phyloP scores from a whole-genome alignment of 2,888 invertebrate species.

The Caenorhabditis angaria region DNA sequence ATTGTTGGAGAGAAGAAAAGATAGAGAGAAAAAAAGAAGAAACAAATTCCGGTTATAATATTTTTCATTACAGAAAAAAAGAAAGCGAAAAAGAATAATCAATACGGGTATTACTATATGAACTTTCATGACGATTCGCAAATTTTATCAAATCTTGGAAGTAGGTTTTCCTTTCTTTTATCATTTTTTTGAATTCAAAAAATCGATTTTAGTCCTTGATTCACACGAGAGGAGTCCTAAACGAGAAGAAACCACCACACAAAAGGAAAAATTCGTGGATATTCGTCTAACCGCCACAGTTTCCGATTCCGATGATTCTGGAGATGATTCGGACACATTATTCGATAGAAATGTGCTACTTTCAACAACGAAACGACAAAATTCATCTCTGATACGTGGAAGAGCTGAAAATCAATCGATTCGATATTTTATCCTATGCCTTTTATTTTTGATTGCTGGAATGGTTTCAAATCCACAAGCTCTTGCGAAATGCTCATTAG shows the following conservation, averaged over 20 bases:
- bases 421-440: conserved; percentile 18
- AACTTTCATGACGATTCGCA: conserved; percentile 58
- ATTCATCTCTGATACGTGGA: conserved; percentile 22
- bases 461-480: conserved; percentile 17
- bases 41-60: neutral
- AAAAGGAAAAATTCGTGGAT: conserved; percentile 47
- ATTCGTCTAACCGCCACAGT: conserved; percentile 35
- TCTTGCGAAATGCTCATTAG: conserved; percentile 18
- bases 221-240: conserved; percentile 57
- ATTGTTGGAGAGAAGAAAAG: no score
- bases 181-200: neutral
- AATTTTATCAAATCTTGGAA: conserved; percentile 60
- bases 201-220: conserved; percentile 55
- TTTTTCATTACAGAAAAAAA: no score
- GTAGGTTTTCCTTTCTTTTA: conserved; percentile 36
- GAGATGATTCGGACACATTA: conserved; percentile 24
- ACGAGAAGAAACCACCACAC: conserved; percentile 17
- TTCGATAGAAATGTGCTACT: conserved; percentile 42
- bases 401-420: conserved; percentile 32
- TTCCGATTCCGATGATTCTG: conserved; percentile 37
- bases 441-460: conserved; percentile 29
- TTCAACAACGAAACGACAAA: conserved; percentile 21
- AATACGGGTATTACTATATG: conserved; percentile 39
- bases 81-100: no score
- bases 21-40: neutral